phyloP scores from a whole-genome alignment of 2,888 invertebrate genomes.

The Colostygia pectinataria region DNA sequence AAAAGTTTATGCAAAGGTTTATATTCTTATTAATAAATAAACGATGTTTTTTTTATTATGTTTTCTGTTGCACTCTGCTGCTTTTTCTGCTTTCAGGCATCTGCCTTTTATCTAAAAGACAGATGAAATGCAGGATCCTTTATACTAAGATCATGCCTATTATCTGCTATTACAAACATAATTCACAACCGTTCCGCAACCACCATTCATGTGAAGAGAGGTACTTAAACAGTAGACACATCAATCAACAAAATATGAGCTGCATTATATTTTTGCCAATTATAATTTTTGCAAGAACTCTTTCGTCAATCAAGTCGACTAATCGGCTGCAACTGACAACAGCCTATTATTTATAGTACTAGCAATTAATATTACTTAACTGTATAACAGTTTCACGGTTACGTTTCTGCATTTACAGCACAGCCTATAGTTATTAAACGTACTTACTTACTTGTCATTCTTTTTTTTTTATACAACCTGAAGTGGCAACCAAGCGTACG shows the following conservation, averaged over 20 bases:
- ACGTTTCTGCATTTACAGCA: slow-evolving; percentile 53
- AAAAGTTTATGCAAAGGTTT: too few relatives aligned
- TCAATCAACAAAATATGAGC: slow-evolving; percentile 44
- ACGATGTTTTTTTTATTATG: too few relatives aligned
- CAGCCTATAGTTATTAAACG: too few relatives aligned
- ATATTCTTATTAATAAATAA: too few relatives aligned
- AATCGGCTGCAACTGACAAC: slow-evolving; percentile 61
- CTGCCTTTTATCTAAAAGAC: too few relatives aligned
- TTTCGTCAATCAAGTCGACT: slow-evolving; percentile 64
- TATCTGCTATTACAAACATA: neutral
- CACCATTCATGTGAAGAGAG: slow-evolving; percentile 15
- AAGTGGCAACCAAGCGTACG: too few relatives aligned
- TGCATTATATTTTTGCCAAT: slow-evolving; percentile 52
- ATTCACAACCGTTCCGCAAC: slow-evolving; percentile 11
- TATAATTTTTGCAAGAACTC: slow-evolving; percentile 67
- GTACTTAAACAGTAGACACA: slow-evolving; percentile 23
- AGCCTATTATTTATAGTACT: slow-evolving; percentile 66
- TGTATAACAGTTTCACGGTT: slow-evolving; percentile 65
- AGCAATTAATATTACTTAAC: slow-evolving; percentile 77
- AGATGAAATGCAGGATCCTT: too few relatives aligned
- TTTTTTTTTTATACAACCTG: too few relatives aligned
- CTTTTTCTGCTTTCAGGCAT: too few relatives aligned
- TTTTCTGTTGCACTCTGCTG: too few relatives aligned
- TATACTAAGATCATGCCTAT: slow-evolving; percentile 9
- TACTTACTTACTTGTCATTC: too few relatives aligned